A percentile compares a stretch with the other conserved stretches of the same genome.
These are phyloP conservation scores for Heliocidaris tuberculata DNA, from an alignment of 35 echinoderm and acorn worm genomes.

Conservation along the genomic window DNA sequence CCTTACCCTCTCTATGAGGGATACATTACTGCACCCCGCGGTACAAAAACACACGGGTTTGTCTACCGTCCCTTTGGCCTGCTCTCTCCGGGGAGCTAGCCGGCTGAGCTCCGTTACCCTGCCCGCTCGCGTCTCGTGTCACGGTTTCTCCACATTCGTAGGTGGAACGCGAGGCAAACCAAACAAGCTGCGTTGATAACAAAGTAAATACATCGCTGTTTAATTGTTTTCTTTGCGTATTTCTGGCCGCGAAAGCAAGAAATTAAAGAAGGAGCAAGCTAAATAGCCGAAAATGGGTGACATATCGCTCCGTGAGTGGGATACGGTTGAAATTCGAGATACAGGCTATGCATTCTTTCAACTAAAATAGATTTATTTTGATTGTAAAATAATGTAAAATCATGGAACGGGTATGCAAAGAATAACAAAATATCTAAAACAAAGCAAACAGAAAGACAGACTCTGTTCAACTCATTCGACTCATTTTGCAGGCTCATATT, in stretches of 20 bases:
- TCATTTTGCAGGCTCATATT: neutral
- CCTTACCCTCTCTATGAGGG: neutral
- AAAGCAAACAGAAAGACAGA: neutral
- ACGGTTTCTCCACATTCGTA: neutral
- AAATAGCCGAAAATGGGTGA: constrained; percentile 2
- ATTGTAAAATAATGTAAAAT: neutral
- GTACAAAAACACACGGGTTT: constrained; percentile 50
- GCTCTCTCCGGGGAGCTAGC: constrained; percentile 44
- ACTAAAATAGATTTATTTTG: neutral
- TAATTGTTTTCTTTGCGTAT: constrained; percentile 42
- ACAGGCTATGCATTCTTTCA: neutral
- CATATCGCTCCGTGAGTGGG: neutral
- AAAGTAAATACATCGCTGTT: constrained; percentile 39
- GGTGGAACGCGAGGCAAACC: constrained; percentile 36
- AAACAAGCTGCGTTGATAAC: constrained; percentile 38
- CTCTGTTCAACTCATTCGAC: neutral
- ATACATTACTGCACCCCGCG: constrained; percentile 52
- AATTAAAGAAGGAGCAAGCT: constrained; percentile 11
- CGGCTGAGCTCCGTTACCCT: neutral
- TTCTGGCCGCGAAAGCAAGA: constrained; percentile 5
- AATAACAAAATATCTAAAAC: neutral
- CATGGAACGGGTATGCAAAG: neutral
- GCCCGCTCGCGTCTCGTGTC: neutral
- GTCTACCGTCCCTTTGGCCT: constrained; percentile 30
- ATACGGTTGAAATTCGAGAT: neutral